A percentile compares a stretch with the other conserved stretches of the same genome.
These are phyloP conservation scores for Cyclargus thomasi DNA, from an alignment of 1,140 invertebrate species.

Conservation along the genomic window DNA sequence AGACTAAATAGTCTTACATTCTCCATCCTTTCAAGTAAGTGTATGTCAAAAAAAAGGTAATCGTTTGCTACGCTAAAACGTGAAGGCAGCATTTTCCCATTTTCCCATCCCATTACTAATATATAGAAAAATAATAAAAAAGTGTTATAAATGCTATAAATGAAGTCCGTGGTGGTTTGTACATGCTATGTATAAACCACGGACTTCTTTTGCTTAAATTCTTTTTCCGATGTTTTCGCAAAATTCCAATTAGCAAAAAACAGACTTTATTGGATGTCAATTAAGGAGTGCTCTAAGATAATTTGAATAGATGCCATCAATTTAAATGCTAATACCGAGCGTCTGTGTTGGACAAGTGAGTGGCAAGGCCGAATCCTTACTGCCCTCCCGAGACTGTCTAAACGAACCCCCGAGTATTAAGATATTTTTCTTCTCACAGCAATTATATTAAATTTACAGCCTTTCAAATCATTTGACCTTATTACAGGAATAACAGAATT, in stretches of 20 bases:
- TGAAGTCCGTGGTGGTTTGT: no score
- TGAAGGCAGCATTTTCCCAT: no score
- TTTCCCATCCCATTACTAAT: no score
- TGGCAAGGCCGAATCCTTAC: constrained; percentile 50
- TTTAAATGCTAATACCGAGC: constrained; percentile 54
- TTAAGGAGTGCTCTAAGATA: constrained; percentile 5
- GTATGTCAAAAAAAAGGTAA: no score
- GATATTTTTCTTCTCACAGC: constrained; percentile 52
- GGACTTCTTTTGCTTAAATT: neutral
- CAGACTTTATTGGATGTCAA: neutral
- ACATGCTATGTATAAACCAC: no score
- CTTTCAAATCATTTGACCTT: constrained; percentile 35
- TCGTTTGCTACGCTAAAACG: no score
- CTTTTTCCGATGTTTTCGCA: neutral
- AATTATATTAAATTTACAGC: constrained; percentile 54
- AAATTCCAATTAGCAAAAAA: neutral
- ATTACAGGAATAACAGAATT: constrained; percentile 33
- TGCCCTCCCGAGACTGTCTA: constrained; percentile 37
- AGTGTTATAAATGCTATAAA: no score
- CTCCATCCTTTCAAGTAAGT: no score
- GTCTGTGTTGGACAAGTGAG: constrained; percentile 50
- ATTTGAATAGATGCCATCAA: constrained; percentile 38
- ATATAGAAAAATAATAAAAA: no score
- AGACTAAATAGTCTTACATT: no score
- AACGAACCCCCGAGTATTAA: constrained; percentile 50